phyloP scores from a whole-genome alignment of 2,888 invertebrate species.

The Dynastes hyllus region DNA sequence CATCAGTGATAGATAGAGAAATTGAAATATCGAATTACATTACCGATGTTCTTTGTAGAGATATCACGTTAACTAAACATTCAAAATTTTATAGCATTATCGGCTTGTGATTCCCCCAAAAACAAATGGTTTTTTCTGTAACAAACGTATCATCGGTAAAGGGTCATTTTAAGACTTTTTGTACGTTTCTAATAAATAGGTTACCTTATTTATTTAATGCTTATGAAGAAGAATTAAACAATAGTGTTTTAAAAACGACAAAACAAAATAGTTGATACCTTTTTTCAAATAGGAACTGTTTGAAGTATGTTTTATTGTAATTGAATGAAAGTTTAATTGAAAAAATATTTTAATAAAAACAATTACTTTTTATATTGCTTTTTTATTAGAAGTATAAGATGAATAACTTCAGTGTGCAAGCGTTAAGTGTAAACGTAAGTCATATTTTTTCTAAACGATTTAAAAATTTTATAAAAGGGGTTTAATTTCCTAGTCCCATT shows the following conservation, averaged over 20 bases:
- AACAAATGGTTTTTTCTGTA: slow-evolving; percentile 61
- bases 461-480: no score
- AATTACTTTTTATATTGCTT: background rate
- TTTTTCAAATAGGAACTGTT: slow-evolving; percentile 1
- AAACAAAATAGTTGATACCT: slow-evolving; percentile 19
- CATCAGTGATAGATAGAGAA: slow-evolving; percentile 66
- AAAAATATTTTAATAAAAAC: slow-evolving; percentile 17
- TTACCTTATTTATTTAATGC: slow-evolving; percentile 63
- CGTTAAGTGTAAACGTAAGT: no score
- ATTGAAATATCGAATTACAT: slow-evolving; percentile 65
- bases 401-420: no score
- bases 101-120: slow-evolving; percentile 61
- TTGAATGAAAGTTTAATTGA: background rate
- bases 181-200: slow-evolving; percentile 61
- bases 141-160: slow-evolving; percentile 62
- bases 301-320: slow-evolving; percentile 2
- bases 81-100: slow-evolving; percentile 64
- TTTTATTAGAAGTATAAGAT: background rate
- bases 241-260: slow-evolving; percentile 21
- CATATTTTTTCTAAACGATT: no score
- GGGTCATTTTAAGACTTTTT: slow-evolving; percentile 64
- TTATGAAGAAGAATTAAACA: slow-evolving; percentile 59
- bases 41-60: slow-evolving; percentile 57
- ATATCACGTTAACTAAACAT: slow-evolving; percentile 52
- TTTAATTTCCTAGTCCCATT: no score